These are phyloP conservation scores for Excalfactoria chinensis DNA, from an alignment of 2,113 vertebrate genomes.

Conservation along the genomic window DNA sequence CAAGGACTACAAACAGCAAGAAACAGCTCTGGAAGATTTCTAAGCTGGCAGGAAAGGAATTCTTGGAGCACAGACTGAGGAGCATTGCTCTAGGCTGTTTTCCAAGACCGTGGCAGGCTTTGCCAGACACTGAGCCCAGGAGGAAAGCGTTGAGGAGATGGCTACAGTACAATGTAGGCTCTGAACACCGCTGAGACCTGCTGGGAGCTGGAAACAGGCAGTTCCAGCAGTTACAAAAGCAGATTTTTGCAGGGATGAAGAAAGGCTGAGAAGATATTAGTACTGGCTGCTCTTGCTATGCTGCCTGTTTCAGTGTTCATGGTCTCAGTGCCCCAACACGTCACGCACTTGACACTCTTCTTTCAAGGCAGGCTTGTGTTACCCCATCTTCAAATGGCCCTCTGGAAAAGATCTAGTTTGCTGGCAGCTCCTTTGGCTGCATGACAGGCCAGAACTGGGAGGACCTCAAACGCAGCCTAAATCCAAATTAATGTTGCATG, in stretches of 20 bases:
- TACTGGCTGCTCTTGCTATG: rapidly evolving
- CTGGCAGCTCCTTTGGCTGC: neutral
- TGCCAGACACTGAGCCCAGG: neutral
- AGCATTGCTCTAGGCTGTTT: neutral
- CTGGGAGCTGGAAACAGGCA: neutral
- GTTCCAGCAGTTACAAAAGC: neutral
- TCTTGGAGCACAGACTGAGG: neutral
- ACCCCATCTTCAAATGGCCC: neutral
- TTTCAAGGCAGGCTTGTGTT: neutral
- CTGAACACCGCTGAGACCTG: neutral
- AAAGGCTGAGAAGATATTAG: neutral
- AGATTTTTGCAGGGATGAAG: neutral
- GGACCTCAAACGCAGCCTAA: neutral
- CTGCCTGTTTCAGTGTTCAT: rapidly evolving
- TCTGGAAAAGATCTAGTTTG: neutral
- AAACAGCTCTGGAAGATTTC: neutral
- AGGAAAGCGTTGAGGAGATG: neutral
- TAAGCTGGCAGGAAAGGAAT: neutral
- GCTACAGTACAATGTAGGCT: neutral
- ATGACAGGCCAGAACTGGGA: neutral
- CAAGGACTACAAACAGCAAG: neutral
- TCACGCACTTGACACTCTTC: neutral
- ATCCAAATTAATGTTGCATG: neutral
- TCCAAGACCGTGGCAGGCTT: neutral
- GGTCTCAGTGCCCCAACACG: neutral